Evolutionary conservation across 2,113 vertebrate species (phyloP), one percentile per base, ranked within the genome.

Genomic region (Trogon surrucura): DNA sequence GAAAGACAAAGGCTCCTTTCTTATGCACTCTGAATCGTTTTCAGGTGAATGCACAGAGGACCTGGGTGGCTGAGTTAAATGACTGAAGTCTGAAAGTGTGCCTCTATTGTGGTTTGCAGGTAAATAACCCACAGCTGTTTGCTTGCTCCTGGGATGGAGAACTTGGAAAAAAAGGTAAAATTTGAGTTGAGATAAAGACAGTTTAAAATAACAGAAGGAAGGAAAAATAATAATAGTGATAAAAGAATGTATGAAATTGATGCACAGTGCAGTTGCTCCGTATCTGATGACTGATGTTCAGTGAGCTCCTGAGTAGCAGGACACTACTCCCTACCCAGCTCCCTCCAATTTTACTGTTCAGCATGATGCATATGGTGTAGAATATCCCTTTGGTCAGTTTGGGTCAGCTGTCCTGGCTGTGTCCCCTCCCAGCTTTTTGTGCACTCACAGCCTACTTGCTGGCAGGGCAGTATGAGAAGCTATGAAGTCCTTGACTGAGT

Each of bases 41-140:
- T 57, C 19, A 0, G 0, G 32, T 44, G 62, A 85, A 75, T 34
- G 45, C 0, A 0, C 25, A 51, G 51, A 56, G 38, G 26, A 87
- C 29, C 34, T 89, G 2, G 2, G 23, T 67, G 64, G 12, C 34
- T 72, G 7, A 38, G 15, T 53, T 32, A 72, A 41, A 21, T 48
- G 19, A 44, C 25, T 67, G 11, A 84, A 64, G 30, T 72, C 44
- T 64, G 58, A 79, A 79, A 38, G 17, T 26, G 10, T 26, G 6
- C 9, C 30, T 34, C 10, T 69, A 21, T 69, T 67, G 30, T 30
- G 21, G 44, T 47, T 66, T 66, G 19, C 41, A 66, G 29, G 41
- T 66, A 30, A 61, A 61, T 22, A 36, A 21, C 23, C 25, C 58
- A 26, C n/a, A 58, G 57, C 57, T 19, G 19, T 58, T 58, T 32